These are phyloP conservation scores for Caenorhabditis virilis DNA, from an alignment of 2,888 invertebrate genomes.

Conservation along the genomic window DNA sequence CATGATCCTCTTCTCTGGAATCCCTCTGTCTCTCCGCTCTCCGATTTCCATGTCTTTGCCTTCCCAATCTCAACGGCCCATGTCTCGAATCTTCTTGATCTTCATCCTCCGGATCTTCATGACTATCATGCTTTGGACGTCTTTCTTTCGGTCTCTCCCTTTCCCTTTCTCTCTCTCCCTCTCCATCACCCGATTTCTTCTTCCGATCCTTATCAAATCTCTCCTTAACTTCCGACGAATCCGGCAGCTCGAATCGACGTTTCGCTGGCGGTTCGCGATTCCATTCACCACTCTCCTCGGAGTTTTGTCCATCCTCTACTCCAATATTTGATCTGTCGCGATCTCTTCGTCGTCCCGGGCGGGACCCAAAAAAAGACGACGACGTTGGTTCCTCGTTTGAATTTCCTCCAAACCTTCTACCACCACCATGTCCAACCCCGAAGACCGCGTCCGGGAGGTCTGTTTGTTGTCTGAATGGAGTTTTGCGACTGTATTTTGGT, in stretches of 20 bases:
- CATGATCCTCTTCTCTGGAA: too few species aligned
- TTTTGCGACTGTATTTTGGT: conserved; percentile 41
- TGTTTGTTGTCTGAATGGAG: conserved; percentile 33
- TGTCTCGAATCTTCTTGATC: conserved; percentile 3
- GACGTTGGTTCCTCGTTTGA: neutral
- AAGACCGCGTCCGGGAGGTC: conserved; percentile 32
- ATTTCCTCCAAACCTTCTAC: conserved; percentile 14
- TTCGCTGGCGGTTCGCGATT: neutral
- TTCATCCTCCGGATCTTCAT: conserved; percentile 15
- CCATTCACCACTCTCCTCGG: conserved; percentile 31
- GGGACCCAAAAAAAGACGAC: conserved; percentile 22
- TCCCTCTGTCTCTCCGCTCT: too few species aligned
- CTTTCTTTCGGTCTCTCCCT: too few species aligned
- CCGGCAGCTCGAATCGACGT: conserved; percentile 8
- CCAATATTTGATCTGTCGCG: conserved; percentile 25
- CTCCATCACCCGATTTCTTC: conserved; percentile 1
- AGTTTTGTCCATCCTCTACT: conserved; percentile 36
- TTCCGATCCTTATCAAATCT: conserved; percentile 28
- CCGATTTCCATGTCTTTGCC: too few species aligned
- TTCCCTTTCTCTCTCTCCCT: conserved; percentile 5
- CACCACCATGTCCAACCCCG: conserved; percentile 26
- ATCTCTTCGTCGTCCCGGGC: conserved; percentile 10
- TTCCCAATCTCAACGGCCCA: too few species aligned
- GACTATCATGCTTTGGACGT: conserved; percentile 5
- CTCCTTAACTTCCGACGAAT: conserved; percentile 15